Percentiles rank a stretch among this genome's conserved stretches.
Evolutionary conservation across 2,888 invertebrate genomes (phyloP).

Genomic region (Ophioninae sp.): DNA sequence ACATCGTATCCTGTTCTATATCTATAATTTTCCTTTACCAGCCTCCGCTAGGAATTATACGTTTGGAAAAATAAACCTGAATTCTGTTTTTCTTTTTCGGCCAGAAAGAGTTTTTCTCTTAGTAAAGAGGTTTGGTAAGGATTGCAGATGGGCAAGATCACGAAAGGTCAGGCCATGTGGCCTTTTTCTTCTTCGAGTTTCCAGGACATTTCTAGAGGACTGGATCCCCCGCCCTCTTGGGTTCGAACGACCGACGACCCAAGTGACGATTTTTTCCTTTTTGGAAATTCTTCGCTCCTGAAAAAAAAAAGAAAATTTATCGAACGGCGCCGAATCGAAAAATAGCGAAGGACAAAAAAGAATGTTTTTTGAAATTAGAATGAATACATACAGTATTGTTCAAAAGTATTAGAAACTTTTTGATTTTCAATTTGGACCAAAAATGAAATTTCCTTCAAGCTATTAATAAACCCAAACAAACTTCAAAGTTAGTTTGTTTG

Average conservation of each 20-base stretch:
- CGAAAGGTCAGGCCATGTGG: conserved; percentile 51
- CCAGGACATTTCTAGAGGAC: neutral
- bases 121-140: conserved; percentile 15
- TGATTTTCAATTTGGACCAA: too few species aligned
- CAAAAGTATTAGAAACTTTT: too few species aligned
- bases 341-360: neutral
- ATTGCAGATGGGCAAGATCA: conserved; percentile 40
- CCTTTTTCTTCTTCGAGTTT: conserved; percentile 29
- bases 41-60: conserved; percentile 15
- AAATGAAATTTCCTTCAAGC: too few species aligned
- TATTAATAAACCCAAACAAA: too few species aligned
- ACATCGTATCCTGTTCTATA: too few species aligned
- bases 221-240: conserved; percentile 7
- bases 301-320: neutral
- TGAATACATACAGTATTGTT: too few species aligned
- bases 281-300: neutral
- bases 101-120: conserved; percentile 27
- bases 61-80: conserved; percentile 31
- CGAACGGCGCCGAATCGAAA: neutral
- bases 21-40: neutral
- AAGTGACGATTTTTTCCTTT: too few species aligned
- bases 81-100: neutral
- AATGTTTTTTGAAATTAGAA: too few species aligned
- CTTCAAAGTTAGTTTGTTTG: too few species aligned
- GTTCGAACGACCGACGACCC: neutral